Evolutionary conservation across 2,113 vertebrate species (phyloP).

Genomic region (Chloroceryle aenea): DNA sequence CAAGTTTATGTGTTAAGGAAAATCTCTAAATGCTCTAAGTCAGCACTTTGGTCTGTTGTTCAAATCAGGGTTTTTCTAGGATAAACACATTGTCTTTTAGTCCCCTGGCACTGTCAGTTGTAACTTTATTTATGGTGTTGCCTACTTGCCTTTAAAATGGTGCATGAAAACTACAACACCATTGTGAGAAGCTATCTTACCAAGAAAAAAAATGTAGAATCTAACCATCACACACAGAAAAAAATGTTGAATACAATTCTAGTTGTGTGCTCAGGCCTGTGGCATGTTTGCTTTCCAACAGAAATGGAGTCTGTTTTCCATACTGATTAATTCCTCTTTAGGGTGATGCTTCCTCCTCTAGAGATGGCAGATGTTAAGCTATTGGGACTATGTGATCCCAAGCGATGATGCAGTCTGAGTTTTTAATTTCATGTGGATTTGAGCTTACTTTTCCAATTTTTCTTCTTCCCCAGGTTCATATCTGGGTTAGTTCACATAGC

Average conservation of each 20-base stretch:
- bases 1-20: not conserved
- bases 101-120: not conserved
- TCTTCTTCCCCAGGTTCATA: slow-evolving; percentile 80
- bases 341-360: not conserved
- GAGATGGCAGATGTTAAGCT: not conserved
- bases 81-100: not conserved
- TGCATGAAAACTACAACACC: not conserved
- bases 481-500: slow-evolving; percentile 90
- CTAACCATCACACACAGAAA: not conserved
- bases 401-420: not conserved
- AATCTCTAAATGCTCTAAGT: not conserved
- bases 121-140: not conserved
- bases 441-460: not conserved
- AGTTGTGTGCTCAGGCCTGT: not conserved
- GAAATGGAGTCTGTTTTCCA: not conserved
- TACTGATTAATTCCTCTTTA: not conserved
- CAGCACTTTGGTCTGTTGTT: not conserved
- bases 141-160: not conserved
- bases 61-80: not conserved
- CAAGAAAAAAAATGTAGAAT: not conserved
- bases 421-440: not conserved
- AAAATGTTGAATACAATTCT: not conserved
- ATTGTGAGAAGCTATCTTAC: not conserved
- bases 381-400: not conserved
- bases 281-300: not conserved